A percentile compares a stretch with the other conserved stretches of the same genome.
phyloP scores from a whole-genome alignment of 1,140 invertebrate species.

The Argopecten irradians region DNA sequence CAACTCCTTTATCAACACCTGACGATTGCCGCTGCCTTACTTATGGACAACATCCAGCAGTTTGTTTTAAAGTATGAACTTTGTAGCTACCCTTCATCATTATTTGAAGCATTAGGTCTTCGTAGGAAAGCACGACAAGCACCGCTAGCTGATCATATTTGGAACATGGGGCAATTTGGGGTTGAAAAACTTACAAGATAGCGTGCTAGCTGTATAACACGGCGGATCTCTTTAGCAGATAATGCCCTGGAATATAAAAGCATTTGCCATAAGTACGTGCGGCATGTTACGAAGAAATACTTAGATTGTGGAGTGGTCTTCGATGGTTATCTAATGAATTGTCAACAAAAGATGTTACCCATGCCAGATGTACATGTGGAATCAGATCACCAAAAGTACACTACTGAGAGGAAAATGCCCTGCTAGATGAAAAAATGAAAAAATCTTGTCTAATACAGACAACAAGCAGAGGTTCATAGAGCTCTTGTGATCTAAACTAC shows the following conservation, averaged over 20 bases:
- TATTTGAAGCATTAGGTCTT: conserved; percentile 48
- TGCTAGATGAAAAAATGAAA: not conserved
- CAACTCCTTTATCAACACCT: conserved; percentile 54
- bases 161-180: not conserved
- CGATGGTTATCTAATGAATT: conserved; percentile 33
- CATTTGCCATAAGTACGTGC: not conserved
- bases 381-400: not conserved
- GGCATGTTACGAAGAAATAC: not conserved
- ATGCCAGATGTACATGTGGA: not conserved
- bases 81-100: conserved; percentile 40
- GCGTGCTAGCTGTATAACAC: conserved; percentile 45
- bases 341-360: conserved; percentile 39
- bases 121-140: conserved; percentile 31
- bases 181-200: not conserved
- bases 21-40: conserved; percentile 28
- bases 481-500: conserved; percentile 10
- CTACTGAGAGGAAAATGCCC: not conserved
- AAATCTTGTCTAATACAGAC: not conserved
- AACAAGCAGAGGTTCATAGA: not conserved
- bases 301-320: conserved; percentile 29
- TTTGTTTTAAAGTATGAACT: conserved; percentile 50
- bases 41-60: not conserved
- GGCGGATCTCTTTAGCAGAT: conserved; percentile 54
- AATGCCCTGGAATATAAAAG: conserved; percentile 34
- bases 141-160: conserved; percentile 44